phyloP scores from a whole-genome alignment of 2,888 invertebrate species.

The Synergus itoensis region DNA sequence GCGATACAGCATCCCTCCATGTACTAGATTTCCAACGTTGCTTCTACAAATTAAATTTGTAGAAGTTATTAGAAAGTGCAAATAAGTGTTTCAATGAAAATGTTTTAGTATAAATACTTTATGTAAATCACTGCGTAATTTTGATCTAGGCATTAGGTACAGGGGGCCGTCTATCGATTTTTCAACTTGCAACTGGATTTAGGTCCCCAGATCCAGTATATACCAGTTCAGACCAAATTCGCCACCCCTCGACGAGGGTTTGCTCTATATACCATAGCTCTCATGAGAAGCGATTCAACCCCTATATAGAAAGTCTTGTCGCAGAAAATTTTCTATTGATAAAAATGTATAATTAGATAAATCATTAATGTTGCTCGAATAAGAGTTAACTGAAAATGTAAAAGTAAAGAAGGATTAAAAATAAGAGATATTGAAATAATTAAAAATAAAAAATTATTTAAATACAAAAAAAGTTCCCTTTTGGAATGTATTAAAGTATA shows the following conservation, averaged over 20 bases:
- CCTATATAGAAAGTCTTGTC: background rate
- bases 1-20: background rate
- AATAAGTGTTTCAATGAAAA: background rate
- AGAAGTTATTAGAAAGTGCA: background rate
- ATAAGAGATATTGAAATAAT: too few relatives aligned
- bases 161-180: constrained; percentile 1
- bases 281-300: background rate
- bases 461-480: too few relatives aligned
- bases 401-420: too few relatives aligned
- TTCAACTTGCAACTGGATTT: constrained; percentile 1
- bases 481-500: too few relatives aligned
- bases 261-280: background rate
- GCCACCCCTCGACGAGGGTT: background rate
- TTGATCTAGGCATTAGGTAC: background rate
- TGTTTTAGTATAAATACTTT: background rate
- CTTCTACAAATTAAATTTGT: background rate
- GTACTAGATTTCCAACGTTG: background rate
- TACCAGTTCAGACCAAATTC: constrained; percentile 7
- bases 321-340: background rate
- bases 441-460: too few relatives aligned
- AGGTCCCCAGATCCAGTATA: background rate
- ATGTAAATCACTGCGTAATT: background rate
- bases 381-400: too few relatives aligned
- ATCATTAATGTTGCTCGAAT: too few relatives aligned
- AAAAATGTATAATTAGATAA: background rate